These are phyloP conservation scores for Tachina fera DNA, from an alignment of 2,888 invertebrate species.

Conservation along the genomic window DNA sequence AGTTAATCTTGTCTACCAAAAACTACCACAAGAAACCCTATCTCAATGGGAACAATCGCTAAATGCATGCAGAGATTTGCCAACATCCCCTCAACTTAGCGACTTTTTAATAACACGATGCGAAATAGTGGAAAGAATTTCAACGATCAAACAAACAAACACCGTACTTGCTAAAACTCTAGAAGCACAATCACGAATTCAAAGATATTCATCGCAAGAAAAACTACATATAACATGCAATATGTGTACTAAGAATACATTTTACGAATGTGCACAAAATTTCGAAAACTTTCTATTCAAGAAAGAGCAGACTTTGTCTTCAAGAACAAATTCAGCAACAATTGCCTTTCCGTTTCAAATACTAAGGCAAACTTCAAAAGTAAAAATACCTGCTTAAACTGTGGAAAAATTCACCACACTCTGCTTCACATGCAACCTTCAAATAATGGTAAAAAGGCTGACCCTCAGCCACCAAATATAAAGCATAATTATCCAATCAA, in stretches of 20 bases:
- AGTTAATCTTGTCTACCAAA: conserved; percentile 1
- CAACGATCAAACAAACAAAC: neutral
- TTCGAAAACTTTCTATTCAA: neutral
- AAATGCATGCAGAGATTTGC: conserved; percentile 4
- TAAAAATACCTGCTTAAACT: conserved; percentile 12
- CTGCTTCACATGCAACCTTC: too few species aligned
- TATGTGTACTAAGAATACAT: neutral
- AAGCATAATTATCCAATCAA: too few species aligned
- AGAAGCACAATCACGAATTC: neutral
- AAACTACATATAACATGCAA: neutral
- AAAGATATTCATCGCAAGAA: neutral
- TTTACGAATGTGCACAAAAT: neutral
- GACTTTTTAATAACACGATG: conserved; percentile 11
- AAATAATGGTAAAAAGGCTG: too few species aligned
- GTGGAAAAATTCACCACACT: conserved; percentile 8
- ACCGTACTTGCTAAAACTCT: too few species aligned
- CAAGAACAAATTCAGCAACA: neutral
- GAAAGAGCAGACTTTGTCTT: neutral
- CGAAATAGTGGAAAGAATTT: conserved; percentile 15
- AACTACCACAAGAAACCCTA: conserved; percentile 13
- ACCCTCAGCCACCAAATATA: too few species aligned
- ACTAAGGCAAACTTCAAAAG: neutral
- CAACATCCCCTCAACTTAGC: conserved; percentile 15
- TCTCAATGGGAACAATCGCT: conserved; percentile 9
- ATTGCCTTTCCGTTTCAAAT: neutral